Conservation (phyloP, 1,140 invertebrate genomes). For the Drosophila quadrilineata region DNA sequence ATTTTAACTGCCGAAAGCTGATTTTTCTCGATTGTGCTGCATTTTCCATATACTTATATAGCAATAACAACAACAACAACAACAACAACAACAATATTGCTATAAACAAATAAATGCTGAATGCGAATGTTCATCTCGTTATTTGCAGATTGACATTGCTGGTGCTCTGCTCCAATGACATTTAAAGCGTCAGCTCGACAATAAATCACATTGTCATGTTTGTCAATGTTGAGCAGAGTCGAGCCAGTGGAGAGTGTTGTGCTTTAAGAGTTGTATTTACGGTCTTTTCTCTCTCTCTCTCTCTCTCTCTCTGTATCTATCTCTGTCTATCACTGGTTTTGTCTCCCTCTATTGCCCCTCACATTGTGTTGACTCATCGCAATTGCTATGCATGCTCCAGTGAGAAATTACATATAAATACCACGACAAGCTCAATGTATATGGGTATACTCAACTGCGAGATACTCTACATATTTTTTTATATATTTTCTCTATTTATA, state of each 20-base stretch:
- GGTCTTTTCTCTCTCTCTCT: background rate
- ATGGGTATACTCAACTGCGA: background rate
- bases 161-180: slow-evolving; percentile 59
- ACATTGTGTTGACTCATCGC: background rate
- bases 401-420: slow-evolving; percentile 46
- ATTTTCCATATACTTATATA: too few species aligned
- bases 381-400: slow-evolving; percentile 46
- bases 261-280: slow-evolving; percentile 47
- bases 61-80: background rate
- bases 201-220: slow-evolving; percentile 75
- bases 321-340: too few species aligned
- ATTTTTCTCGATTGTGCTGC: slow-evolving; percentile 15
- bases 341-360: too few species aligned
- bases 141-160: slow-evolving; percentile 57
- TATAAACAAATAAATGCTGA: slow-evolving; percentile 43
- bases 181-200: slow-evolving; percentile 70
- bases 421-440: background rate
- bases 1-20: slow-evolving; percentile 54
- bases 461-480: too few species aligned
- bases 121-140: slow-evolving; percentile 59
- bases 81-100: background rate
- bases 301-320: background rate
- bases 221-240: too few species aligned
- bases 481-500: too few species aligned
- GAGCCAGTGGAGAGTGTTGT: slow-evolving; percentile 30